These are phyloP conservation scores for Holocentrus rufus DNA, from an alignment of 2,797 vertebrate genomes.

Conservation along the genomic window DNA sequence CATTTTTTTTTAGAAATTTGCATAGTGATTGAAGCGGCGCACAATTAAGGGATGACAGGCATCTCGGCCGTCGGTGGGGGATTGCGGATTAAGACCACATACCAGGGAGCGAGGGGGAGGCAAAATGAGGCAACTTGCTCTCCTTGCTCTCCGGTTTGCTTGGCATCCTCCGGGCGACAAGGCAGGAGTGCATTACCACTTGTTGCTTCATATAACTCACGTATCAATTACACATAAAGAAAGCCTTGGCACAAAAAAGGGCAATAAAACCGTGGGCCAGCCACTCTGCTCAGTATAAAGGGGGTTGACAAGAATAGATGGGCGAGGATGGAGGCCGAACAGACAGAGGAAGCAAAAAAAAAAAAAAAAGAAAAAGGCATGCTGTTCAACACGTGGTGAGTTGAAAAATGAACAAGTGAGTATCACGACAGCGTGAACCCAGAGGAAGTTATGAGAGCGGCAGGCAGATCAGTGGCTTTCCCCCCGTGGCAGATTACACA, in stretches of 20 bases:
- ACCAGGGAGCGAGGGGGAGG: slow-evolving; percentile 18
- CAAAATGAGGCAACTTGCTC: slow-evolving; percentile 29
- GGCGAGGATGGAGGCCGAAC: slow-evolving; percentile 5
- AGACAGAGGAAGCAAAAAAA: neutral
- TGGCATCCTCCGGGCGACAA: slow-evolving; percentile 24
- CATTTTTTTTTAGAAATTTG: slow-evolving; percentile 66
- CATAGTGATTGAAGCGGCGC: slow-evolving; percentile 73
- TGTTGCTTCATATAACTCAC: slow-evolving; percentile 21
- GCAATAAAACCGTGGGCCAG: neutral
- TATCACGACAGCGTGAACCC: slow-evolving; percentile 52
- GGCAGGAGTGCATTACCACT: neutral
- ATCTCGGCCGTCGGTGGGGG: slow-evolving; percentile 52
- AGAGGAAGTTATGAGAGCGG: slow-evolving; percentile 62
- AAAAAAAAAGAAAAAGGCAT: slow-evolving; percentile 5
- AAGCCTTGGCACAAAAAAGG: slow-evolving; percentile 15
- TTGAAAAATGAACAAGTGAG: slow-evolving; percentile 47
- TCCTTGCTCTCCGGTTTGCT: slow-evolving; percentile 7
- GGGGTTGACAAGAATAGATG: neutral
- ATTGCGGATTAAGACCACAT: slow-evolving; percentile 63
- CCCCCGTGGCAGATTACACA: slow-evolving; percentile 75
- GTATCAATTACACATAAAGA: slow-evolving; percentile 1
- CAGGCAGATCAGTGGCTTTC: slow-evolving; percentile 60
- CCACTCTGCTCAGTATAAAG: slow-evolving; percentile 8
- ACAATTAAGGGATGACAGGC: slow-evolving; percentile 65
- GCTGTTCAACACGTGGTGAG: slow-evolving; percentile 34